A percentile compares a stretch with the other conserved stretches of the same genome.
phyloP scores from a whole-genome alignment of 1,140 invertebrate genomes.

The Drosophila erecta region DNA sequence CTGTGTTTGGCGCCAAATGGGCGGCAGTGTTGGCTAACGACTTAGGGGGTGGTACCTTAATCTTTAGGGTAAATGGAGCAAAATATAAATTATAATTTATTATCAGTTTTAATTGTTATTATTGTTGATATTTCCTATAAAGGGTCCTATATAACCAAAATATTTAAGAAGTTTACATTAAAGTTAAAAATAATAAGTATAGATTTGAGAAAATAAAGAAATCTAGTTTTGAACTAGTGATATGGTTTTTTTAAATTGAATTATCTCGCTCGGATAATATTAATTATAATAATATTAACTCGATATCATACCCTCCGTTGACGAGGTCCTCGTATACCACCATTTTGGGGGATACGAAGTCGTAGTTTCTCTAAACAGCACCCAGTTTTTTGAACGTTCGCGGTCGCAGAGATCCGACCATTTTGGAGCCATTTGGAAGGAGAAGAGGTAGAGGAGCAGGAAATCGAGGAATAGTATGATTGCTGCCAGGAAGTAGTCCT shows the following conservation, averaged over 20 bases:
- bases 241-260: too few species aligned
- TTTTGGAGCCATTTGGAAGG: slow-evolving; percentile 42
- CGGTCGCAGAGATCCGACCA: slow-evolving; percentile 50
- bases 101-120: too few species aligned
- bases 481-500: slow-evolving; percentile 50
- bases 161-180: too few species aligned
- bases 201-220: too few species aligned
- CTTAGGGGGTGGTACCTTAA: not conserved
- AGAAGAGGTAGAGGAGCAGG: slow-evolving; percentile 48
- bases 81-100: too few species aligned
- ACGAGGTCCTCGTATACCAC: not conserved
- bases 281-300: too few species aligned
- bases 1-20: slow-evolving; percentile 38
- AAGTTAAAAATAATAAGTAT: too few species aligned
- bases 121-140: too few species aligned
- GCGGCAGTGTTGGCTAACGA: slow-evolving; percentile 27
- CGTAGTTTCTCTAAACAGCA: not conserved
- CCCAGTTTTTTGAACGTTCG: not conserved
- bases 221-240: too few species aligned
- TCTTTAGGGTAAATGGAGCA: too few species aligned
- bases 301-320: not conserved
- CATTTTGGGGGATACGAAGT: not conserved
- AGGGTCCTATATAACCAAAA: too few species aligned
- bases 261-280: too few species aligned
- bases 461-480: slow-evolving; percentile 62